Base-by-base conservation (phyloP, 2,113 vertebrate species). In the Albula goreensis region DNA sequence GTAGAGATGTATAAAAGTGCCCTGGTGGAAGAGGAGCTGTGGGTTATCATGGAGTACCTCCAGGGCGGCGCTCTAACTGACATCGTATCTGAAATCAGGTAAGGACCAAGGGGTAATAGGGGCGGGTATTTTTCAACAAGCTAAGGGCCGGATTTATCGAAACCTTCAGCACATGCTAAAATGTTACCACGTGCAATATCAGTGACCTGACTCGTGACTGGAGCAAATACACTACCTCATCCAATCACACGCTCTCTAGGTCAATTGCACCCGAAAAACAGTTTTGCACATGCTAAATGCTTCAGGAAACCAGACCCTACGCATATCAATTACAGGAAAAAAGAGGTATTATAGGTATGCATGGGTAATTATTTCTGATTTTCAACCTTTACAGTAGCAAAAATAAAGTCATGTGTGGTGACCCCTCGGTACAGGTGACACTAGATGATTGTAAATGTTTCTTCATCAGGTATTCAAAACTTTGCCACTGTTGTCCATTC, bases 41-140 rank as follows among this genome's bases (percentile, higher is more conserved):
- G 98, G 98, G 98, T 99, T 51, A 95, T 99, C 83, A 99, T 99
- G 97, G 98, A 98, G 91, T 98, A 97, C 91, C 95, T 99, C 91
- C 97, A 98, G 91, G 98, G 98, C 0, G 97, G 98, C 22, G 97
- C 97, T 88, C 96, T 99, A 81, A 99, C 98, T 0, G 96, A 98
- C 92, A 97, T 99, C 0, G 93, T 98, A 81, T 96, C 96, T 84
- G 96, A 98, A 90, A 97, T 96, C 94, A 97, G 98, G 98, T 98
- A 84, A 91, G 87, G 10, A 13, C 31, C 49, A 48, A 41, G 50
- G 52, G 50, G 78, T 5, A 15, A 66, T 2, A 25, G 2, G 15
- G 17, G n/a, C 1, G 31, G 31, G 31, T 41, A 41, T 41, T 41
- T 41, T 41, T 41, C 31, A 41, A 41, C 31, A 41, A 41, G 31